A percentile compares a stretch with the other conserved stretches of the same genome.
These are phyloP conservation scores for Stegastes partitus DNA, from an alignment of 2,113 vertebrate species.

Conservation along the genomic window DNA sequence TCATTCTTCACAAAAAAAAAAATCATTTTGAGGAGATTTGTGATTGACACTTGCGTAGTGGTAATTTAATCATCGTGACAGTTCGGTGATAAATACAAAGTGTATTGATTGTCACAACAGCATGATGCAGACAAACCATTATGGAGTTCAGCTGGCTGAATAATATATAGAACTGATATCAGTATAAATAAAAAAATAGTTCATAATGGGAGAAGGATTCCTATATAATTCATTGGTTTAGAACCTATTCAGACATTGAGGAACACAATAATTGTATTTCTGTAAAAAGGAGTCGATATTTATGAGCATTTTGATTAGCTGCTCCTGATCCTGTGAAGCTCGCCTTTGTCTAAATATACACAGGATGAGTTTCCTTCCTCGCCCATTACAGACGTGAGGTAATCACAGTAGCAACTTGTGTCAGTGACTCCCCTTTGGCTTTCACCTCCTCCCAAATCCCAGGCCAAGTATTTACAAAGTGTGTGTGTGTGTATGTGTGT, in stretches of 20 bases:
- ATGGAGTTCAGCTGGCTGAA: no score
- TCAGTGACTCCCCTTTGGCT: slow-evolving; percentile 72
- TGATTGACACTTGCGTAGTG: neutral
- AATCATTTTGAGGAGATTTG: neutral
- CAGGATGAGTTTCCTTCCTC: slow-evolving; percentile 56
- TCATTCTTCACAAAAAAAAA: slow-evolving; percentile 16
- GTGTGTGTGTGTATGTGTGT: slow-evolving; percentile 47
- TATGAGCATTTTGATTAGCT: slow-evolving; percentile 26
- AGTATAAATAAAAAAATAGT: no score
- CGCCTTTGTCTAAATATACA: slow-evolving; percentile 72
- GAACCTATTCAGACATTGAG: neutral
- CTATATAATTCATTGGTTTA: neutral
- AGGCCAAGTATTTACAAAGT: slow-evolving; percentile 75
- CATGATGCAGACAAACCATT: neutral
- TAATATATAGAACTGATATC: neutral
- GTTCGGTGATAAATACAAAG: neutral
- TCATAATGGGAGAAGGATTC: no score
- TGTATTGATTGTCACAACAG: neutral
- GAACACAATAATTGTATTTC: neutral
- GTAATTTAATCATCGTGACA: neutral
- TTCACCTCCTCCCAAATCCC: slow-evolving; percentile 53
- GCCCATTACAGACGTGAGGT: slow-evolving; percentile 75
- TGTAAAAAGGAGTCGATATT: neutral
- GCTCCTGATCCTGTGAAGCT: slow-evolving; percentile 14
- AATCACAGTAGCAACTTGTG: slow-evolving; percentile 69